A percentile compares a stretch with the other conserved stretches of the same genome.
These are phyloP conservation scores for Chloroceryle aenea DNA, from an alignment of 2,113 vertebrate species.

Conservation along the genomic window DNA sequence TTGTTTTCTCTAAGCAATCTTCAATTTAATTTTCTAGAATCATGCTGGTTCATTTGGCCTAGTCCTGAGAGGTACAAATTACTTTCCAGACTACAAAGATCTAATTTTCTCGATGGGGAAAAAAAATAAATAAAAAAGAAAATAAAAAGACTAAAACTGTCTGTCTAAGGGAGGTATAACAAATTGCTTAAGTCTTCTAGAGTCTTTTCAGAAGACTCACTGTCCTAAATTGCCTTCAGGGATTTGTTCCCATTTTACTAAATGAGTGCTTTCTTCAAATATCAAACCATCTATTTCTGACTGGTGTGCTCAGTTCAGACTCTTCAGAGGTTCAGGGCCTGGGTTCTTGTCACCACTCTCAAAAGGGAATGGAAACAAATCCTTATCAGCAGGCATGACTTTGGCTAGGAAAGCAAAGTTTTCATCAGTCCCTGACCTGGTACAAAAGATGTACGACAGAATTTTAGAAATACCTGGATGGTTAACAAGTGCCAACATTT, in stretches of 20 bases:
- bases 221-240: background rate
- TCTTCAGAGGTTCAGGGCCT: background rate
- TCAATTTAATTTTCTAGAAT: background rate
- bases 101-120: background rate
- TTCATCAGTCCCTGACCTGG: background rate
- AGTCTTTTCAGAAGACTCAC: background rate
- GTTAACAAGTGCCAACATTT: accelerated
- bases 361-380: background rate
- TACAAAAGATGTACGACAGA: background rate
- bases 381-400: background rate
- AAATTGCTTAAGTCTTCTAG: background rate
- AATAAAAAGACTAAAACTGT: background rate
- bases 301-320: background rate
- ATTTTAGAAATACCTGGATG: background rate
- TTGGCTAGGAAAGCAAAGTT: background rate
- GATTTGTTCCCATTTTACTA: background rate
- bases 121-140: background rate
- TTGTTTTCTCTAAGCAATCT: background rate
- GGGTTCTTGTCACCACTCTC: background rate
- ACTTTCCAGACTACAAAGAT: background rate
- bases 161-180: background rate
- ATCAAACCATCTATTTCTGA: background rate
- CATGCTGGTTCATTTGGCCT: background rate
- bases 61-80: background rate
- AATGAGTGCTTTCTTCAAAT: background rate